Base-by-base conservation (phyloP, 2,888 invertebrate species). In the Machimus atricapillus region DNA sequence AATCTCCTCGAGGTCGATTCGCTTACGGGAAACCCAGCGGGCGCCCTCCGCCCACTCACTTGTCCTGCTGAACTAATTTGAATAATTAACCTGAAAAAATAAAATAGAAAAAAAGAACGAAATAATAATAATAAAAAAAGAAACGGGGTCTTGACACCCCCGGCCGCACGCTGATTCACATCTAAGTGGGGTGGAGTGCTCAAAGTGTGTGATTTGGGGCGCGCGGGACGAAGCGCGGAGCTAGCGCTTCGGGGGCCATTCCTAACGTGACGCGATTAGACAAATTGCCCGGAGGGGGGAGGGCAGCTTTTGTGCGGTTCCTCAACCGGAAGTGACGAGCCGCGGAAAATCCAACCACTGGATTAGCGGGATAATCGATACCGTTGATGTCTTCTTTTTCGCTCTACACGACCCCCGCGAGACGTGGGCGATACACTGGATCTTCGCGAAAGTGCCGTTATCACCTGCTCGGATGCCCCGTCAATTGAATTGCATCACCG, bases 361-460 rank as follows among this genome's bases (percentile, higher is more conserved):
- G 74, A 74, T 85, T 37, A 85, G 46, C 85, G 23, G 27, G 85
- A 74, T 85, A 85, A 85, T 85, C 85, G 74, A 85, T 85, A 82
- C 82, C 19, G 6, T 66, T n/a, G 34, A 82, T 82, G 82, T 79
- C 56, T 66, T 52, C 82, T 27, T 9, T 40, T n/a, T n/a, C n/a
- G 66, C 37, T 58, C 23, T n/a, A 52, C 14, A 12, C 16, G 14
- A 14, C 14, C 19, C 37, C 31, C 58, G 12, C n/a, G 82, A 52
- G 34, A 78, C 78, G 40, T 46, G 46, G 78, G 78, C 40, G 78
- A 7, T 27, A 78, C 16, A 1, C 46, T 43, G 23, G n/a, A 46
- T 1, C 19, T n/a, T n/a, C 19, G 2, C 34, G 9, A 46, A 46
- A 27, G 23, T 23, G 66, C 52, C 52, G 52, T n/a, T n/a, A 52